Evolutionary conservation across 2,113 vertebrate genomes (phyloP).

Genomic region (Ceyx melanurus): DNA sequence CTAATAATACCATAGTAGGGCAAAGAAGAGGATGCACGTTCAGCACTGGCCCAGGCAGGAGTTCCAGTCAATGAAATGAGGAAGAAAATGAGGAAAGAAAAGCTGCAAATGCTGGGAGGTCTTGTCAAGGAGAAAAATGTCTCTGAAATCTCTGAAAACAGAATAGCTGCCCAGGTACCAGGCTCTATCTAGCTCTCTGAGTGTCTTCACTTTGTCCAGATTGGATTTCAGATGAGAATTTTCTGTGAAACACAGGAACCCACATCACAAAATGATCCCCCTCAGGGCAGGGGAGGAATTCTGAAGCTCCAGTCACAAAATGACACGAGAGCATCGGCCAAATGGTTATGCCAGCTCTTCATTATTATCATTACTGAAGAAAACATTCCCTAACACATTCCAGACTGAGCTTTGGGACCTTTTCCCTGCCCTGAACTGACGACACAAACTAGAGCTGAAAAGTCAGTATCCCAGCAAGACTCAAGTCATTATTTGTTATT

Average conservation of each 20-base stretch:
- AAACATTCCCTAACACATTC: background rate
- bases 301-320: background rate
- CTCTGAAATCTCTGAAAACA: background rate
- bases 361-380: background rate
- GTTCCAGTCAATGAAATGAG: background rate
- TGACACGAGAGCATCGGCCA: background rate
- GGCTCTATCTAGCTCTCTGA: background rate
- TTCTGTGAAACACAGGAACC: background rate
- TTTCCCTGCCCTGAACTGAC: background rate
- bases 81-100: background rate
- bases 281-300: background rate
- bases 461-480: background rate
- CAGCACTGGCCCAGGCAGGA: background rate
- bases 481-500: background rate
- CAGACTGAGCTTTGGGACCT: background rate
- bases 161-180: background rate
- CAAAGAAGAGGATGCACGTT: background rate
- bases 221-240: background rate
- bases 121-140: conserved; percentile 33
- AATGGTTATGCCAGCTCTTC: background rate
- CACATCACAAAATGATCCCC: background rate
- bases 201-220: background rate
- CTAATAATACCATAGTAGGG: background rate
- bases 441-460: background rate
- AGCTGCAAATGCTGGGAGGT: conserved; percentile 10